phyloP scores from a whole-genome alignment of 2,113 vertebrate species.

The Thinocorus orbignyianus region DNA sequence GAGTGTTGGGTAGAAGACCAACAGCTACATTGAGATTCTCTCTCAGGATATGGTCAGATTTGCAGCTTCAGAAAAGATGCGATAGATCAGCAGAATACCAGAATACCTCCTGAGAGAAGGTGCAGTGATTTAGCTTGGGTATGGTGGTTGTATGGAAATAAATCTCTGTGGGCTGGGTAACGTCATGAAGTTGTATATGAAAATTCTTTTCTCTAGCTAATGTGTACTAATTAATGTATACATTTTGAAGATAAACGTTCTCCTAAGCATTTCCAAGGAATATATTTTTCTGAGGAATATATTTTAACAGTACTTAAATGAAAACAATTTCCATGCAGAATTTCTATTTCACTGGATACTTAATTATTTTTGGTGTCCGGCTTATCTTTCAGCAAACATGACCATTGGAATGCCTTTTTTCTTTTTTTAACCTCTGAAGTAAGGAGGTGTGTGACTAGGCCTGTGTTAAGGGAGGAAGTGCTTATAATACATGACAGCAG shows the following conservation, averaged over 20 bases:
- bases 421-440: background rate
- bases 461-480: background rate
- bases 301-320: background rate
- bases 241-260: background rate
- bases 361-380: background rate
- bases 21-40: background rate
- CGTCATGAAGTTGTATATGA: background rate
- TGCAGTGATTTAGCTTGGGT: background rate
- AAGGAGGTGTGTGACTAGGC: background rate
- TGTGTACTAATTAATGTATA: background rate
- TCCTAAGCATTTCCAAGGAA: background rate
- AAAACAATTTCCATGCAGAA: background rate
- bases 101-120: background rate
- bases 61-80: background rate
- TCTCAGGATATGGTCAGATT: background rate
- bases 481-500: fast-evolving
- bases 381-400: background rate
- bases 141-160: background rate
- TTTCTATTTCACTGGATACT: background rate
- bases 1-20: background rate
- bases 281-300: background rate
- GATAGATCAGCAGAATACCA: background rate
- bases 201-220: background rate
- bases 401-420: background rate
- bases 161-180: background rate